Percentiles rank a stretch among this genome's conserved stretches.
Evolutionary conservation across 1,140 invertebrate genomes (phyloP).

Genomic region (Lepidurus apus): DNA sequence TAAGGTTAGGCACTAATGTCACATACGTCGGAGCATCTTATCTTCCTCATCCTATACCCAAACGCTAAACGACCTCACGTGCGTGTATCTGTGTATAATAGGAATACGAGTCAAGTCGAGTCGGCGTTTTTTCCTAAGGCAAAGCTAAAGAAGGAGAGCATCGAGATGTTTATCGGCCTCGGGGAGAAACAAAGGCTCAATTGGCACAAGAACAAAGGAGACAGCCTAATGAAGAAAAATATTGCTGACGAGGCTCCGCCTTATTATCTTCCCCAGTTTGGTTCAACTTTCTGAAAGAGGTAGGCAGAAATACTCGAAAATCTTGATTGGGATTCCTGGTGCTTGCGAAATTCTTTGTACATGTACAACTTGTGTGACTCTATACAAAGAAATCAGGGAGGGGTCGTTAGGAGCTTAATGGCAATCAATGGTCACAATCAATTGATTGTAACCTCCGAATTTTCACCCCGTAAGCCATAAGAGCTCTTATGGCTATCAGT

Average conservation of each 20-base stretch:
- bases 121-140: neutral
- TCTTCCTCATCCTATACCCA: neutral
- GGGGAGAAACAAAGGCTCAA: neutral
- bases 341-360: too few species aligned
- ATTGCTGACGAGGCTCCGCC: constrained; percentile 1
- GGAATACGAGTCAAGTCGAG: neutral
- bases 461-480: neutral
- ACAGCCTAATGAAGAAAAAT: constrained; percentile 16
- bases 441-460: neutral
- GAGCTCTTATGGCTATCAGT: neutral
- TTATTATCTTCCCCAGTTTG: neutral
- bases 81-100: neutral
- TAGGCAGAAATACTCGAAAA: too few species aligned
- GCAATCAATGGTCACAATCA: too few species aligned
- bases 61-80: neutral
- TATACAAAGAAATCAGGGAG: too few species aligned
- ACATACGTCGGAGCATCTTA: neutral
- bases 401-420: too few species aligned
- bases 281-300: neutral
- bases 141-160: neutral
- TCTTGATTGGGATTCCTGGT: too few species aligned
- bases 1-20: neutral
- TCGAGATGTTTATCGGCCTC: neutral
- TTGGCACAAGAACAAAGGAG: neutral
- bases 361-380: too few species aligned